Base-by-base conservation (phyloP, 2,113 vertebrate genomes). In the Aegypius monachus region DNA sequence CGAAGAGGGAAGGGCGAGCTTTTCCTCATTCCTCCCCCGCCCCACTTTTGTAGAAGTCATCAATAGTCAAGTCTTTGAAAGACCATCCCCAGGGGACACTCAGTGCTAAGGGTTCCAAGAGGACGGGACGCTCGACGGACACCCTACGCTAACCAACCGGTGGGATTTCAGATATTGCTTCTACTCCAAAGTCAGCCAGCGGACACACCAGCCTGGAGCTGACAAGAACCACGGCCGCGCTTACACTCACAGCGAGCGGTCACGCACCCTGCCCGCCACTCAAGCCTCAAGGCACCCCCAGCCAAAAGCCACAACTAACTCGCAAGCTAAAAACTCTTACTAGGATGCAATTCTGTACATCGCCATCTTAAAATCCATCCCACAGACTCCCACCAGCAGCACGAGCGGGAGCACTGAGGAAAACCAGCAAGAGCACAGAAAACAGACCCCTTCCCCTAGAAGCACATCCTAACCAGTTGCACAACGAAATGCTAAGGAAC, bases 381-480 rank as follows among this genome's bases (percentile, higher is more conserved):
- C 50, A 47, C 36, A 56, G 45, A 52, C 16, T 75, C 20, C 26
- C 21, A 4, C 10, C 58, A 42, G 23, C 10, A 66, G 36, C 58
- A 45, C 0, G 0, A 31, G 14, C 27, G 5, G 18, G 5, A 93
- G 25, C 1, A 0, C 26, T 6, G 40, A 74, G 55, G 31, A 70
- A 78, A 74, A 48, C 6, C 55, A 52, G 19, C 22, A 65, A 52
- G 29, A 81, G 38, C 26, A 65, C 12, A 74, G 38, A 53, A 88
- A 52, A 29, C 4, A 14, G 42, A 31, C 27, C 34, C 31, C 26
- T 26, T 68, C 40, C 36, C 5, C 2, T 4, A 59, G 16, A 68
- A 36, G 31, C 23, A 21, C 20, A 45, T 43, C 27, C 11, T 0
- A 73, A 75, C 9, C 5, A 68, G 47, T 0, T 36, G 50, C 65